Base-by-base conservation (phyloP, 2,888 invertebrate genomes). In the Bimastos eiseni region DNA sequence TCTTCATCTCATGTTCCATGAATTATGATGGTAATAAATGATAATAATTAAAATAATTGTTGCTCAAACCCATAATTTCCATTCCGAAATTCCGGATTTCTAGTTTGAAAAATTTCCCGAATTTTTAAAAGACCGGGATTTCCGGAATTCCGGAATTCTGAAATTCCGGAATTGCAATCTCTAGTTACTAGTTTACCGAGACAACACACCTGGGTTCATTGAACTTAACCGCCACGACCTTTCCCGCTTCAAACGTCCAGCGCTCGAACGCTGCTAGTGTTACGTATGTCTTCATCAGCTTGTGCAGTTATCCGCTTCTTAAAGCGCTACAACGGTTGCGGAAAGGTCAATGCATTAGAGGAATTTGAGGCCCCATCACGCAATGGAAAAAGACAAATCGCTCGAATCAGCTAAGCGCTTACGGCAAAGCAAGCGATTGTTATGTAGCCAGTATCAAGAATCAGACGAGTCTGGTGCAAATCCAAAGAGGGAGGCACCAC, bases 321-420 rank as follows among this genome's bases (percentile, higher is more conserved):
- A n/a, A 70, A 70, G 17, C 70, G 70, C 70, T 70, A n/a, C 70
- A 70, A 24, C 49, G 49, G 21, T 49, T 21, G 49, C 24, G 49
- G 21, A 19, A 21, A 6, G 70, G 70, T 13, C 30, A 11, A 11
- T 11, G 70, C 70, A 70, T 30, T 70, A 70, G 13, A n/a, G 30
- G 30, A 70, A 70, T 70, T 70, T 70, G 70, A 8, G 70, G 24
- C n/a, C 70, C n/a, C 70, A 70, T 70, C 70, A n/a, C 70, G 70
- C 70, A 70, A 70, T 70, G 30, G 70, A n/a, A n/a, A 70, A 70
- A 70, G 70, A 70, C 70, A 70, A n/a, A 70, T 70, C n/a, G 70
- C 30, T n/a, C 70, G 70, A 70, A 70, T 70, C 70, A 70, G 70
- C n/a, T 70, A 70, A 70, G 70, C 70, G 70, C 70, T 70, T 70